Base-by-base conservation (phyloP, 37 sponge, comb jelly and placozoan species). In the Crambe crambe region DNA sequence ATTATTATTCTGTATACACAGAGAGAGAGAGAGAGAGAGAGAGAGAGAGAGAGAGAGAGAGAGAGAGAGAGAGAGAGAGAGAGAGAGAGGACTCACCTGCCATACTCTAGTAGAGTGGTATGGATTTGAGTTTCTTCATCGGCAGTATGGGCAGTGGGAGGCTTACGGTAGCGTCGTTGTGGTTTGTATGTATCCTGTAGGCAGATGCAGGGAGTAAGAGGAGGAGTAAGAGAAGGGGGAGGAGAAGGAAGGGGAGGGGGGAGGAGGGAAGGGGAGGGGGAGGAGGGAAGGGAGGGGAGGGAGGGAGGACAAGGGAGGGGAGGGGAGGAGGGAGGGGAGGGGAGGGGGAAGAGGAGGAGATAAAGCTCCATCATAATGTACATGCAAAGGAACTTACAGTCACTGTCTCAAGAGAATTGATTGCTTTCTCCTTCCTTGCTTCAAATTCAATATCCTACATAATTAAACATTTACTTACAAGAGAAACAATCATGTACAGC, bases 21-120 rank as follows among this genome's bases (percentile, higher is more conserved):
- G n/a, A n/a, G n/a, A n/a, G n/a, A n/a, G n/a, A n/a, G n/a, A n/a
- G n/a, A n/a, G n/a, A n/a, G n/a, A n/a, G n/a, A n/a, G n/a, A n/a
- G n/a, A n/a, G n/a, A n/a, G n/a, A n/a, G n/a, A n/a, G n/a, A n/a
- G n/a, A n/a, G n/a, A n/a, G n/a, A n/a, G n/a, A n/a, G n/a, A n/a
- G n/a, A n/a, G n/a, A n/a, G n/a, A n/a, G n/a, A n/a, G n/a, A n/a
- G n/a, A n/a, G n/a, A n/a, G n/a, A n/a, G n/a, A n/a, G n/a, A n/a
- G n/a, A n/a, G n/a, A 22, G 58, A 36, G 5, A 57, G 32, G 15
- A 37, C 86, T 40, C 39, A 89, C 94, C 92, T 74, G 34, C 95
- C 95, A 79, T 95, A 95, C 60, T 95, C 95, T 73, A 95, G 83
- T 39, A 95, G 89, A 1, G 95, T 95, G 44, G 86, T 80, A 69